Conservation (phyloP, 2,888 invertebrate species). For the Zygogramma bicolorata region DNA sequence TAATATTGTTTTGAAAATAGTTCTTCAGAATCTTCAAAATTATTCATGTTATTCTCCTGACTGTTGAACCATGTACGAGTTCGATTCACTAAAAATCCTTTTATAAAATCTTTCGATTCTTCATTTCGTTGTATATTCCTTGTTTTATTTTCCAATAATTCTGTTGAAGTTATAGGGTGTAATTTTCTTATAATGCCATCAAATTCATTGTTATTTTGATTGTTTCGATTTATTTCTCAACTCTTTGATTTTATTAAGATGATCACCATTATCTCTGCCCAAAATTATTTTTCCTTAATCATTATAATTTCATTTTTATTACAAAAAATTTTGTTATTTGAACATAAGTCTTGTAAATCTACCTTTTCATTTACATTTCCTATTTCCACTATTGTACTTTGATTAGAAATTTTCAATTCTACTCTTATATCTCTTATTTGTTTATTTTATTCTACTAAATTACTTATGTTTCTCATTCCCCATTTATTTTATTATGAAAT, state of each 20-base stretch:
- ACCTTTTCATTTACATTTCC: not conserved
- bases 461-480: not conserved
- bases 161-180: not conserved
- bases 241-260: no score
- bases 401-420: not conserved
- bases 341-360: not conserved
- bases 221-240: no score
- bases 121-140: no score
- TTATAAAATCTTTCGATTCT: not conserved
- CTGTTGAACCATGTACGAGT: no score
- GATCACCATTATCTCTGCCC: no score
- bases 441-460: not conserved
- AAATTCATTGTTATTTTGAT: no score
- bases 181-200: not conserved
- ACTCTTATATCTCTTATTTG: no score
- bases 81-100: not conserved
- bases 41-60: no score
- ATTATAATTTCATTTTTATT: not conserved
- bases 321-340: not conserved
- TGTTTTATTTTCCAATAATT: not conserved
- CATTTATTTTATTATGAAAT: not conserved
- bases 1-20: not conserved
- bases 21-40: not conserved
- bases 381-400: not conserved
- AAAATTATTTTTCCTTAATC: no score